A percentile compares a stretch with the other conserved stretches of the same genome.
Conservation (phyloP, 2,113 vertebrate species). For the Gobio gobio region DNA sequence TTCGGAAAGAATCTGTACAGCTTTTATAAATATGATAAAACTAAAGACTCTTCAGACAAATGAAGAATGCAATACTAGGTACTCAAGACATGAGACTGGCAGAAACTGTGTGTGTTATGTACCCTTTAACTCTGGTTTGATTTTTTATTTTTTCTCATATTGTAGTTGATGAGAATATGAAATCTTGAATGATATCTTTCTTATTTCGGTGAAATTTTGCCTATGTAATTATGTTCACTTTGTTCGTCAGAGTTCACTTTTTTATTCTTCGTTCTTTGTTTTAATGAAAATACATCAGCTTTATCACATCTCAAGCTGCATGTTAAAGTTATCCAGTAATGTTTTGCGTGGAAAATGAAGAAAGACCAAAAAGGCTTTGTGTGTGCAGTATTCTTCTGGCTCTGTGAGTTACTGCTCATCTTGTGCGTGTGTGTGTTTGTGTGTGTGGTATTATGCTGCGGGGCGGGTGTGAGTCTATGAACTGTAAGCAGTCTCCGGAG, state of each 20-base stretch:
- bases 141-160: background rate
- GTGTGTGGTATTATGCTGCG: constrained; percentile 12
- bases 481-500: constrained; percentile 31
- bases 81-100: too few relatives aligned
- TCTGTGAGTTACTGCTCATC: background rate
- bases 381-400: background rate
- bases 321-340: background rate
- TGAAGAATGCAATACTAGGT: too few relatives aligned
- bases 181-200: background rate
- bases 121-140: too few relatives aligned
- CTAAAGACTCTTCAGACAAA: too few relatives aligned
- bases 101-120: too few relatives aligned
- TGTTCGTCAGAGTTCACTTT: background rate
- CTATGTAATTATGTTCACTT: background rate
- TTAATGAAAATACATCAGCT: background rate
- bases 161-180: background rate
- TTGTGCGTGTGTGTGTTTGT: background rate
- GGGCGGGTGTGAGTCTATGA: constrained; percentile 19
- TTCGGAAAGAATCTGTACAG: too few relatives aligned
- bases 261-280: background rate
- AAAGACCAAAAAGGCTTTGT: constrained; percentile 21
- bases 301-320: background rate
- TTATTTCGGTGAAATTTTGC: background rate
- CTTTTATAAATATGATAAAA: too few relatives aligned
- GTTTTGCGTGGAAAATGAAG: background rate